Conservation (phyloP, 2,888 invertebrate genomes). For the Agriopis leucophaearia region DNA sequence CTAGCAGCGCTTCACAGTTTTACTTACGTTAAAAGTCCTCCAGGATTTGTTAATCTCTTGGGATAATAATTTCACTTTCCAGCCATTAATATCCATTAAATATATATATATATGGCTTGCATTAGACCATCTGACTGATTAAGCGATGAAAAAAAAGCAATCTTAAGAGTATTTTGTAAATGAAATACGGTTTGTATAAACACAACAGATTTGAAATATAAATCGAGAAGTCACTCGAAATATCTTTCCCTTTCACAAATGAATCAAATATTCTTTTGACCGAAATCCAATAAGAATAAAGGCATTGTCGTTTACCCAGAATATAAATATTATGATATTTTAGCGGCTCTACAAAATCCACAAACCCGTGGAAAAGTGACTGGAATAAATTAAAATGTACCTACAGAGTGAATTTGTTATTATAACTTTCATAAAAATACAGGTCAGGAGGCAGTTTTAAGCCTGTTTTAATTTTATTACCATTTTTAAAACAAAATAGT, state of each 20-base stretch:
- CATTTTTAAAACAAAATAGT: neutral
- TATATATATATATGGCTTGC: too few relatives aligned
- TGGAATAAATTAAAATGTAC: constrained; percentile 22
- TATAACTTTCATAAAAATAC: constrained; percentile 26
- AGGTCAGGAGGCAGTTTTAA: neutral
- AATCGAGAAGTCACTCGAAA: constrained; percentile 16
- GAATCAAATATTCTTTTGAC: constrained; percentile 43
- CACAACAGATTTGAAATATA: constrained; percentile 9
- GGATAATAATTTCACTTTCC: too few relatives aligned
- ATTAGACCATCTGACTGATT: too few relatives aligned
- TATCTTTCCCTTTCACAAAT: constrained; percentile 31
- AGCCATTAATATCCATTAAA: too few relatives aligned
- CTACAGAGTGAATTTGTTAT: constrained; percentile 8
- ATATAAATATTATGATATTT: constrained; percentile 33
- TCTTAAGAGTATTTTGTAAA: neutral
- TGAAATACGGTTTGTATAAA: constrained; percentile 12
- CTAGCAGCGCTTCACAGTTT: too few relatives aligned
- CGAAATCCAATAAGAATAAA: constrained; percentile 40
- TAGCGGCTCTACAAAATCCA: constrained; percentile 24
- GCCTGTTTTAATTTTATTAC: neutral
- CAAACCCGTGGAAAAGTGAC: constrained; percentile 21
- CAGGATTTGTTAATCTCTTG: too few relatives aligned
- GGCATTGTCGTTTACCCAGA: constrained; percentile 23
- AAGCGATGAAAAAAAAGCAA: neutral
- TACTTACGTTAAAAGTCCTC: too few relatives aligned